Percentiles rank a stretch among this genome's conserved stretches.
Conservation (phyloP, 2,888 invertebrate species). For the Metellina segmentata region DNA sequence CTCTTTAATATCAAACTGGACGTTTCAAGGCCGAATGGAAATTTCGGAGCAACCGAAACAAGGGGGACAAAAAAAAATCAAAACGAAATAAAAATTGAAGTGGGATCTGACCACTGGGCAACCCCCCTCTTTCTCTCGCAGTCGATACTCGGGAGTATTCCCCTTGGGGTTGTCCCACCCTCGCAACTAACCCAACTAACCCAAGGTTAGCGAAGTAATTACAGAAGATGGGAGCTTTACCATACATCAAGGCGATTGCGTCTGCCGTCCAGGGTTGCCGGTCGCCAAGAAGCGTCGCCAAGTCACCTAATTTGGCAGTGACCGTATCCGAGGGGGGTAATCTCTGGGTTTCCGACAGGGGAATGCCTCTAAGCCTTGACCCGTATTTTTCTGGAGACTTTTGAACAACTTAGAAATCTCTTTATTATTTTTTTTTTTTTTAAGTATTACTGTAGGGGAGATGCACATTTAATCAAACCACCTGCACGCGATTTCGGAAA, state of each 20-base stretch:
- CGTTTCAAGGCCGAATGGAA: slow-evolving; percentile 64
- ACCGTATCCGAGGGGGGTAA: not conserved
- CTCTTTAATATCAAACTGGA: slow-evolving; percentile 51
- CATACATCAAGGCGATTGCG: slow-evolving; percentile 70
- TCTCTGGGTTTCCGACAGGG: not conserved
- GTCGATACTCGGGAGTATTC: not conserved
- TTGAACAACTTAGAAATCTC: not conserved
- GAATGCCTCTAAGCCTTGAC: slow-evolving; percentile 30
- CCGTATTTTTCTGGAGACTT: slow-evolving; percentile 7
- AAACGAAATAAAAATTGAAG: slow-evolving; percentile 47
- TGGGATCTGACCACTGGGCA: slow-evolving; percentile 3
- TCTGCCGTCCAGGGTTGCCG: slow-evolving; percentile 51
- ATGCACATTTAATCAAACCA: not conserved
- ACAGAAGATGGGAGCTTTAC: slow-evolving; percentile 46
- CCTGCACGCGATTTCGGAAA: not conserved
- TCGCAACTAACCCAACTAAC: slow-evolving; percentile 3
- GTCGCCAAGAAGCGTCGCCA: slow-evolving; percentile 17
- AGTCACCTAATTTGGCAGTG: slow-evolving; percentile 9
- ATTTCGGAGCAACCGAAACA: slow-evolving; percentile 3
- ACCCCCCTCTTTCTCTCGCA: not conserved
- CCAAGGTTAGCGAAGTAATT: slow-evolving; percentile 69
- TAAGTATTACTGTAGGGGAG: too few species aligned
- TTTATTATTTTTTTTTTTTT: not conserved
- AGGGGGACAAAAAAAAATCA: slow-evolving; percentile 9
- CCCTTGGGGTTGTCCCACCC: slow-evolving; percentile 48